A percentile compares a stretch with the other conserved stretches of the same genome.
Evolutionary conservation across 2,888 invertebrate species (phyloP).

Genomic region (Leptopterna dolabrata): DNA sequence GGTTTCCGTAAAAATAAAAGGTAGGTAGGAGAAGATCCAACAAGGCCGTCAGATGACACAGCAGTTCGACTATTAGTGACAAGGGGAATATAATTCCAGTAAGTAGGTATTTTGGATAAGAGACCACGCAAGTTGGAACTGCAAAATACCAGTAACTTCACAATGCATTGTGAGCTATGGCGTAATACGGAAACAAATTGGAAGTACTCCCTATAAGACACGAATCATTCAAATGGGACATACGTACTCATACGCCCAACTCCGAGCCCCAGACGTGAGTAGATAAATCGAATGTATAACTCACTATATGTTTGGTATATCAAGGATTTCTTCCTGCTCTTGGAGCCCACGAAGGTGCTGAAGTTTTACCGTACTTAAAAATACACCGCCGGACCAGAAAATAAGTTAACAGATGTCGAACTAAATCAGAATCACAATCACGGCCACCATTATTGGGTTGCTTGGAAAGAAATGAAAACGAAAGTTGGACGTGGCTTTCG

Average conservation of each 20-base stretch:
- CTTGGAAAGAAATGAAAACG: not conserved
- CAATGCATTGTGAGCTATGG: not conserved
- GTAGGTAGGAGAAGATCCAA: not conserved
- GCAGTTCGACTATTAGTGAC: not conserved
- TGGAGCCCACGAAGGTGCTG: not conserved
- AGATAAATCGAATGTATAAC: not conserved
- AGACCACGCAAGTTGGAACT: not conserved
- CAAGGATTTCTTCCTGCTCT: not conserved
- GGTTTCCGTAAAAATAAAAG: not conserved
- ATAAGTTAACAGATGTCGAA: constrained; percentile 26
- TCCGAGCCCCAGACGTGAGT: not conserved
- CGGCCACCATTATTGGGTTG: constrained; percentile 46
- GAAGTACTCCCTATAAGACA: not conserved
- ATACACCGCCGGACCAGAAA: not conserved
- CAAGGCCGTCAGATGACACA: constrained; percentile 29
- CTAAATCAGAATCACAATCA: constrained; percentile 12
- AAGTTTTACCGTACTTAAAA: not conserved
- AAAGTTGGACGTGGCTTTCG: constrained; percentile 10
- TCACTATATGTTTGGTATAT: not conserved
- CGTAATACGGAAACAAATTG: not conserved
- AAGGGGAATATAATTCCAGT: not conserved
- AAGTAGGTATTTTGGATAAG: not conserved
- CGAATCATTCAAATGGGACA: not conserved
- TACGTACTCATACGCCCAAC: not conserved
- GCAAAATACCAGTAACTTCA: not conserved